Evolutionary conservation across 2,797 vertebrate genomes (phyloP).

Genomic region (Coranthus polyacanthus): DNA sequence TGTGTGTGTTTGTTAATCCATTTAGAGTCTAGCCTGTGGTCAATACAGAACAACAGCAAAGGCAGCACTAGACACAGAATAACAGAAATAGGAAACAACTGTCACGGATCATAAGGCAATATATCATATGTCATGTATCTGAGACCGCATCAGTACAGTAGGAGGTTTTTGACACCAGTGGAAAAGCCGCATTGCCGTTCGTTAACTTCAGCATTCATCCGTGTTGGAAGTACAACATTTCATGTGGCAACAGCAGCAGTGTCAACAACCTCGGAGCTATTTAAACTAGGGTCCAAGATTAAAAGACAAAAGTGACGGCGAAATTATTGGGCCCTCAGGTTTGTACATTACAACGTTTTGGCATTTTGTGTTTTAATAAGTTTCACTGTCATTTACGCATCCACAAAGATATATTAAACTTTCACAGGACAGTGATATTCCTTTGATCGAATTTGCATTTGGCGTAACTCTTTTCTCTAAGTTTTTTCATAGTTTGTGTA

Average conservation of each 20-base stretch:
- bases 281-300: conserved; percentile 15
- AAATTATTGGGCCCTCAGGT: conserved; percentile 34
- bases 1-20: conserved; percentile 28
- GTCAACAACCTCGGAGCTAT: too few species aligned
- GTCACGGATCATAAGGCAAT: background rate
- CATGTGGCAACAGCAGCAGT: too few species aligned
- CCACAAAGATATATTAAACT: conserved; percentile 68
- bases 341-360: conserved; percentile 52
- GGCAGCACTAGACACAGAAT: background rate
- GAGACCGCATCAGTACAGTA: too few species aligned
- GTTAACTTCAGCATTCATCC: background rate
- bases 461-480: conserved; percentile 33
- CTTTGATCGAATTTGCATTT: conserved; percentile 65
- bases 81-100: background rate
- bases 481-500: conserved; percentile 36
- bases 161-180: background rate
- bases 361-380: conserved; percentile 74
- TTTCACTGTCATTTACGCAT: conserved; percentile 68
- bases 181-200: background rate
- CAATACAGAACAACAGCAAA: conserved; percentile 29
- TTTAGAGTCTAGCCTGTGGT: conserved; percentile 26
- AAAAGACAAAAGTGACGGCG: conserved; percentile 13
- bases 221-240: too few species aligned
- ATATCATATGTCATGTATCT: too few species aligned
- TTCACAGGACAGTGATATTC: conserved; percentile 51